These are phyloP conservation scores for Griposia aprilina DNA, from an alignment of 2,888 invertebrate genomes.

Conservation along the genomic window DNA sequence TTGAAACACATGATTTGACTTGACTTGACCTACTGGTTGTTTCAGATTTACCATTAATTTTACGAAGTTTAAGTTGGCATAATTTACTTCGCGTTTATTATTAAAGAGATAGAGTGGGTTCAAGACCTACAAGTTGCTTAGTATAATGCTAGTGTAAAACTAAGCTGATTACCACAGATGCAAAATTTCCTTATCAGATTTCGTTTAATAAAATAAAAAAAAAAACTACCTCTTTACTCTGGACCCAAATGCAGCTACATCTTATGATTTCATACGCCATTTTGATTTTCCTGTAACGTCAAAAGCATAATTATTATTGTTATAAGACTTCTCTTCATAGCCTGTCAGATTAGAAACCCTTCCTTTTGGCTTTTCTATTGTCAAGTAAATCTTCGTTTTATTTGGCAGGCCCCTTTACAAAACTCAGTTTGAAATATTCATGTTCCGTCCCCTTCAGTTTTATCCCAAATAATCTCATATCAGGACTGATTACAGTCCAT, in stretches of 20 bases:
- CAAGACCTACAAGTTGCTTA: too few species aligned
- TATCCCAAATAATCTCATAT: conserved; percentile 53
- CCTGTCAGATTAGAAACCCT: neutral
- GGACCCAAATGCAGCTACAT: neutral
- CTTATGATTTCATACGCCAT: neutral
- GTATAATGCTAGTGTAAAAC: too few species aligned
- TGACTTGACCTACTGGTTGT: too few species aligned
- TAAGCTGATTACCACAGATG: too few species aligned
- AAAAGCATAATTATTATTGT: neutral
- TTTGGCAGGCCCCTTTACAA: conserved; percentile 20
- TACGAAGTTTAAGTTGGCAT: too few species aligned
- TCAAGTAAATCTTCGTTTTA: neutral
- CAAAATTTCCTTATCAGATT: too few species aligned
- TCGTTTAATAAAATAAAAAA: neutral
- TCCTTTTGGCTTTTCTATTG: neutral
- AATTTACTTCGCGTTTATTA: too few species aligned
- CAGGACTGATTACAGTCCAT: conserved; percentile 38
- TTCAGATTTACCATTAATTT: too few species aligned
- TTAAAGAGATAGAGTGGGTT: too few species aligned
- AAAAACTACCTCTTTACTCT: neutral
- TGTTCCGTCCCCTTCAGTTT: conserved; percentile 38
- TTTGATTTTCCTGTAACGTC: neutral
- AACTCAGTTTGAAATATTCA: conserved; percentile 49
- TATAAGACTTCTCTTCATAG: neutral
- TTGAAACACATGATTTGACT: too few species aligned